These are phyloP conservation scores for Glossophaga mutica DNA, from an alignment of 2,797 vertebrate species.

Conservation along the genomic window DNA sequence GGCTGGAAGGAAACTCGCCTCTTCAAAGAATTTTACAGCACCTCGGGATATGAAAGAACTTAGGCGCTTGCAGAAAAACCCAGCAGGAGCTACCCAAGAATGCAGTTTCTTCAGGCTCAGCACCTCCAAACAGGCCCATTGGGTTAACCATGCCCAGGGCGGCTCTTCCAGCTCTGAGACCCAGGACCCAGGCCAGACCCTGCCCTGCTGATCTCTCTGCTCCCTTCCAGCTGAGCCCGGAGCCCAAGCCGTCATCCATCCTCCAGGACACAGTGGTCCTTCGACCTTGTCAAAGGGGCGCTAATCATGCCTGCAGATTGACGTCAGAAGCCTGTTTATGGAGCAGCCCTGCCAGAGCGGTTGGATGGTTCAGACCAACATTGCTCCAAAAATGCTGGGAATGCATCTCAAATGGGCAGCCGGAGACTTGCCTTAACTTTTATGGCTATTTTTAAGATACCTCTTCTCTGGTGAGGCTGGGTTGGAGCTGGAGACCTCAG, in stretches of 20 bases:
- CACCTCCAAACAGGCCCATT: neutral
- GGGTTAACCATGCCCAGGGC: neutral
- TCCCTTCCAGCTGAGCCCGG: neutral
- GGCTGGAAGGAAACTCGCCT: neutral
- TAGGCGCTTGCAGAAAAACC: neutral
- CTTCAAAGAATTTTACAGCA: slow-evolving; percentile 14
- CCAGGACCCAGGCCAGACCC: neutral
- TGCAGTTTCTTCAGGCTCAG: neutral
- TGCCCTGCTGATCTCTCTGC: neutral
- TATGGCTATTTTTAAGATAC: slow-evolving; percentile 78
- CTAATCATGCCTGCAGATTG: neutral
- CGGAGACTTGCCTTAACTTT: slow-evolving; percentile 67
- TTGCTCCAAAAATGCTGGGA: slow-evolving; percentile 63
- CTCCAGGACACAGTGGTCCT: neutral
- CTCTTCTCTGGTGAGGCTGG: slow-evolving; percentile 68
- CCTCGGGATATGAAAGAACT: neutral
- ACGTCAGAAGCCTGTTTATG: slow-evolving; percentile 5
- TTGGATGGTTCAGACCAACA: slow-evolving; percentile 32
- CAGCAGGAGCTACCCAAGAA: neutral
- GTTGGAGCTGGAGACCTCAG: slow-evolving; percentile 49
- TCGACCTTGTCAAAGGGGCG: neutral
- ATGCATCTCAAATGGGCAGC: slow-evolving; percentile 58
- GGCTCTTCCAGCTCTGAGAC: neutral
- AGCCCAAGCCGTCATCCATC: neutral
- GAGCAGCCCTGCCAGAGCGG: slow-evolving; percentile 35